Base-by-base conservation (phyloP, 64 coral and sea anemone genomes). In the Stichodactyla helianthus region DNA sequence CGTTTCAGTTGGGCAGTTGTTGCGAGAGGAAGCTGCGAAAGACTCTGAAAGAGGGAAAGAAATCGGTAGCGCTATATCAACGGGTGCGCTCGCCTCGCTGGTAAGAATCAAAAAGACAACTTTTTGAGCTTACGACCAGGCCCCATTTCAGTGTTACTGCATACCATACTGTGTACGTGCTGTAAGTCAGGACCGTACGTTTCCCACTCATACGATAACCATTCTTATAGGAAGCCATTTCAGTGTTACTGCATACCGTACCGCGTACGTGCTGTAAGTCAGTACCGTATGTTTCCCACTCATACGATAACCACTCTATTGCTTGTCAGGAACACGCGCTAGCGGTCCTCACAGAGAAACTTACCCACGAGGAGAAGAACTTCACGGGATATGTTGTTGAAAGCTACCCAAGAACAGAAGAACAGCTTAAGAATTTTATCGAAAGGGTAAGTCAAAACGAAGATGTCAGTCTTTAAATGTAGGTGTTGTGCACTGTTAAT, bases 361-460 rank as follows among this genome's bases (percentile, higher is more conserved):
- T 97, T 1, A 70, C 88, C 10, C 87, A 63, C 31, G 91, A 93
- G 64, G 94, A 97, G 17, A 97, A 90, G 82, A 97, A 97, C 79
- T 50, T 97, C 10, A 79, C 89, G 53, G 94, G 94, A 12, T 97
- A 97, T 79, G 88, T 92, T 28, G 84, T 97, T 70, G 91, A 97
- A 50, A 91, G 94, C 14, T 97, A 93, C 44, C 94, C 94, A 67
- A 86, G 94, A 82, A 90, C 91, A 71, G 84, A 90, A 54, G 94
- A 97, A 60, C 94, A 97, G 50, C 53, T 93, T 12, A 89, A 88
- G 27, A 82, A 90, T n/a, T 97, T 97, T 71, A 97, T 82, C n/a
- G 91, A 93, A 76, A 97, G 91, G 94, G 94, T 97, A 78, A 86
- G 70, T 54, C 35, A 44, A 44, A 44, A 44, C 35, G 35, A 44